Percentiles rank a stretch among this genome's conserved stretches.
Evolutionary conservation across 2,888 invertebrate species (phyloP).

Genomic region (Bombylius discolor): DNA sequence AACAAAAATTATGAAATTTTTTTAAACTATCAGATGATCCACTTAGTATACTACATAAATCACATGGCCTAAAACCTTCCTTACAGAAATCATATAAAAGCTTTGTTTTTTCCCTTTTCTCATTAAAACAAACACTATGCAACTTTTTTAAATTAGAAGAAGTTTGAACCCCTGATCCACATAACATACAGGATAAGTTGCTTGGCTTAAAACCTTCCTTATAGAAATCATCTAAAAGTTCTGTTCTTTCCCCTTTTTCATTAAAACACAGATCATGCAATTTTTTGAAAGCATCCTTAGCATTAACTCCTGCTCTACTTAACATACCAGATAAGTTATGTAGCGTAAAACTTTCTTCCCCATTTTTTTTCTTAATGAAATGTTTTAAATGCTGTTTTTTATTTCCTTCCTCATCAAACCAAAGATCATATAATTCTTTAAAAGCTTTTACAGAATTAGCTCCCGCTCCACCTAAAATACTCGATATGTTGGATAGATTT

Average conservation of each 20-base stretch:
- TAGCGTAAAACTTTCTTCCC: background rate
- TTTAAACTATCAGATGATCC: slow-evolving; percentile 18
- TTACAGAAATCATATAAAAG: slow-evolving; percentile 19
- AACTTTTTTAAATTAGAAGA: background rate
- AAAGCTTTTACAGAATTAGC: too few species aligned
- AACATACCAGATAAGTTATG: background rate
- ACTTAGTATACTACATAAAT: slow-evolving; percentile 22
- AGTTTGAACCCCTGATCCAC: background rate
- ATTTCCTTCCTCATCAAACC: background rate
- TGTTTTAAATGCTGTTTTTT: background rate
- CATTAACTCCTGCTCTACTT: background rate
- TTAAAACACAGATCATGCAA: background rate
- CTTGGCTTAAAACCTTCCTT: background rate
- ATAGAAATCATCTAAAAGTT: background rate
- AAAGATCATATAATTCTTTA: too few species aligned
- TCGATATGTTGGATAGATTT: too few species aligned
- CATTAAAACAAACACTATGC: background rate
- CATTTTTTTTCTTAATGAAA: background rate
- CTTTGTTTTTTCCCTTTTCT: slow-evolving; percentile 14
- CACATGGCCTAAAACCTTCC: slow-evolving; percentile 9
- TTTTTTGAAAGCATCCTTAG: background rate
- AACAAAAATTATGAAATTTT: slow-evolving; percentile 22
- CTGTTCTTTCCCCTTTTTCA: background rate
- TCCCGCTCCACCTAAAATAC: too few species aligned
- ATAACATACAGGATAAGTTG: background rate